Percentiles rank a stretch among this genome's conserved stretches.
Evolutionary conservation across 2,888 invertebrate genomes (phyloP).

Genomic region (Parascotia fuliginaria): DNA sequence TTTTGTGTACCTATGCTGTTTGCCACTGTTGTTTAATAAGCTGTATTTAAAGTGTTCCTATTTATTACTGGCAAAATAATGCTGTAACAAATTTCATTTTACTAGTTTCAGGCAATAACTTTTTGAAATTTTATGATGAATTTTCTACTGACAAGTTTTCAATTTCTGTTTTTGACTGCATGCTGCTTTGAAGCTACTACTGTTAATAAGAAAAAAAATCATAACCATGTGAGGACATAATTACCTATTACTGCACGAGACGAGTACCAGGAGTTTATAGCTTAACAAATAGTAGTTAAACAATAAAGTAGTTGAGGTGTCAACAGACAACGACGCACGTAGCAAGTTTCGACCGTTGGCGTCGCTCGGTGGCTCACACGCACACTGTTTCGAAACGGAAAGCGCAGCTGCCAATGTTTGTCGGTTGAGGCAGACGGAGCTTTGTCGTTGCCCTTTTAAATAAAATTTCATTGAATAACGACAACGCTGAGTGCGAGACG

Average conservation of each 20-base stretch:
- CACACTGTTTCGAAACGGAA: constrained; percentile 54
- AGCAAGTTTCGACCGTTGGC: constrained; percentile 51
- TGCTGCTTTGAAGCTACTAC: too few relatives aligned
- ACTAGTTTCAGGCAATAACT: constrained; percentile 4
- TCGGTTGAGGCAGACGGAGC: constrained; percentile 40
- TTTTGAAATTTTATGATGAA: background rate
- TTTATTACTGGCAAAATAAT: constrained; percentile 23
- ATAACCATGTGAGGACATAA: too few relatives aligned
- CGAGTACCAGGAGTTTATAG: constrained; percentile 9
- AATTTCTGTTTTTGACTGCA: too few relatives aligned
- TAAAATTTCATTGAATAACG: constrained; percentile 59
- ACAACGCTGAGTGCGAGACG: constrained; percentile 28
- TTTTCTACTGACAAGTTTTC: background rate
- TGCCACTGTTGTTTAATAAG: constrained; percentile 17
- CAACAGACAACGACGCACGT: constrained; percentile 33
- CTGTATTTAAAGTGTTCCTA: constrained; percentile 1
- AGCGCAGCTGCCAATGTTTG: constrained; percentile 59
- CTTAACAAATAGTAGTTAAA: constrained; percentile 8
- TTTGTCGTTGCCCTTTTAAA: constrained; percentile 61
- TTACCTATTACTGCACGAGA: background rate
- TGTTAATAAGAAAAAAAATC: too few relatives aligned
- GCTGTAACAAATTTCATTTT: constrained; percentile 10
- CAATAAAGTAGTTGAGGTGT: constrained; percentile 10
- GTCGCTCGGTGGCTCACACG: constrained; percentile 46
- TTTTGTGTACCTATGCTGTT: constrained; percentile 28